Conservation (phyloP, 92 coral and sea anemone genomes). For the Heliopora coerulea region DNA sequence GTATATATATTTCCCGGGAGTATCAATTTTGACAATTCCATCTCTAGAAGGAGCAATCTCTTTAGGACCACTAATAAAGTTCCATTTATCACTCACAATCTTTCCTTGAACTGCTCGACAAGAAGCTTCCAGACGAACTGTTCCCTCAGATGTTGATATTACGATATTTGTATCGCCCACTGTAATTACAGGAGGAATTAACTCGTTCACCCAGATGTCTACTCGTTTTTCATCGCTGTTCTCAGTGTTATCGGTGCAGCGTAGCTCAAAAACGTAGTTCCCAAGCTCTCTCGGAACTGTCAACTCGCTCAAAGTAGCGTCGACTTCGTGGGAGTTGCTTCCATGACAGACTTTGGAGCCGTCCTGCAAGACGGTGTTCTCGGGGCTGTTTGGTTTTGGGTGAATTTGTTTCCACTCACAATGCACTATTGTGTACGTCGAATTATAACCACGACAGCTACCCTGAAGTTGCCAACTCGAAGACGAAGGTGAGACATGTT, state of each 20-base stretch:
- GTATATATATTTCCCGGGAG: conserved; percentile 13
- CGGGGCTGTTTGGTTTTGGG: conserved; percentile 6
- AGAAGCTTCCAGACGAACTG: neutral
- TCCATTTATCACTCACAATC: conserved; percentile 12
- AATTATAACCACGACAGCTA: conserved; percentile 19
- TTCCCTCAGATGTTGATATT: conserved; percentile 3
- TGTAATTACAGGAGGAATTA: conserved; percentile 14
- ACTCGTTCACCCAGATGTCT: conserved; percentile 19
- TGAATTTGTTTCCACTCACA: conserved; percentile 33
- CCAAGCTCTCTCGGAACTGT: conserved; percentile 13
- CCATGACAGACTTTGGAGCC: neutral
- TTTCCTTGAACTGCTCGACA: conserved; percentile 24
- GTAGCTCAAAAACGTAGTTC: conserved; percentile 20
- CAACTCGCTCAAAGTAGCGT: neutral
- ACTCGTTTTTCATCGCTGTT: conserved; percentile 5
- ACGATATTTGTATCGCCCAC: neutral
- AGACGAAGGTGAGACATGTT: conserved; percentile 10
- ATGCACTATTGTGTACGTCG: neutral
- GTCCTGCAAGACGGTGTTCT: conserved; percentile 9
- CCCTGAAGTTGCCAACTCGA: conserved; percentile 5
- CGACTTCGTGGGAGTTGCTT: neutral
- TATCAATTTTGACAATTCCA: neutral
- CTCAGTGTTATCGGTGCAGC: conserved; percentile 3
- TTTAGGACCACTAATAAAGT: neutral
- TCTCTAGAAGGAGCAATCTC: neutral